phyloP scores from a whole-genome alignment of 2,888 invertebrate species.

The Lasioglossum oenotherae region DNA sequence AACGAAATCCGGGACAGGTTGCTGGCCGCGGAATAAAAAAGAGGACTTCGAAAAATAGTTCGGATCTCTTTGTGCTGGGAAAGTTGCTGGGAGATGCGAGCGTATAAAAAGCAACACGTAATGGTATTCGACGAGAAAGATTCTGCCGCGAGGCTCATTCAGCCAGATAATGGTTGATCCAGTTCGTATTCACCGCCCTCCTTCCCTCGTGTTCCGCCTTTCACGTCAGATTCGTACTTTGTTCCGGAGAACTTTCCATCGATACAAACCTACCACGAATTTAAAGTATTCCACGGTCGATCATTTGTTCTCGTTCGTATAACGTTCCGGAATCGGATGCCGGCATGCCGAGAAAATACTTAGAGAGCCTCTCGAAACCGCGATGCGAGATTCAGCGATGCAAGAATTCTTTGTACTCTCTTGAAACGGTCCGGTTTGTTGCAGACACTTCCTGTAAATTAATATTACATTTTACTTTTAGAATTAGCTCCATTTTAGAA shows the following conservation, averaged over 20 bases:
- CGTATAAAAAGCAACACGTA: not conserved
- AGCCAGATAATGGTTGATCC: slow-evolving; percentile 7
- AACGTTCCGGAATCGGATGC: not conserved
- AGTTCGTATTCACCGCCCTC: not conserved
- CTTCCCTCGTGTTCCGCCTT: not conserved
- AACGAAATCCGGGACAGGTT: not conserved
- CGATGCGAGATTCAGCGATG: not conserved
- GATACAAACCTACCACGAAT: slow-evolving; percentile 14
- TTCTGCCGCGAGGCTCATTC: slow-evolving; percentile 7
- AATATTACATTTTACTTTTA: rapidly evolving
- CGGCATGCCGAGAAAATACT: not conserved
- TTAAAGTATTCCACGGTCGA: slow-evolving; percentile 5
- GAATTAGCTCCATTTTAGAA: not conserved
- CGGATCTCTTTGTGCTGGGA: not conserved
- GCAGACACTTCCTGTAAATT: not conserved
- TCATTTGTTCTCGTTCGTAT: not conserved
- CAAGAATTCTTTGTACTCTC: not conserved
- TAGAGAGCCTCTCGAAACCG: not conserved
- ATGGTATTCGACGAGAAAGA: not conserved
- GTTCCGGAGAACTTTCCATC: not conserved
- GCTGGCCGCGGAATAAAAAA: not conserved
- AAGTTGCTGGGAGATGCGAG: not conserved
- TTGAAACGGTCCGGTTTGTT: not conserved
- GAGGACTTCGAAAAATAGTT: not conserved
- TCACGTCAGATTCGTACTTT: slow-evolving; percentile 16